A percentile compares a stretch with the other conserved stretches of the same genome.
These are phyloP conservation scores for Carterocephalus palaemon DNA, from an alignment of 2,888 invertebrate species.

Conservation along the genomic window DNA sequence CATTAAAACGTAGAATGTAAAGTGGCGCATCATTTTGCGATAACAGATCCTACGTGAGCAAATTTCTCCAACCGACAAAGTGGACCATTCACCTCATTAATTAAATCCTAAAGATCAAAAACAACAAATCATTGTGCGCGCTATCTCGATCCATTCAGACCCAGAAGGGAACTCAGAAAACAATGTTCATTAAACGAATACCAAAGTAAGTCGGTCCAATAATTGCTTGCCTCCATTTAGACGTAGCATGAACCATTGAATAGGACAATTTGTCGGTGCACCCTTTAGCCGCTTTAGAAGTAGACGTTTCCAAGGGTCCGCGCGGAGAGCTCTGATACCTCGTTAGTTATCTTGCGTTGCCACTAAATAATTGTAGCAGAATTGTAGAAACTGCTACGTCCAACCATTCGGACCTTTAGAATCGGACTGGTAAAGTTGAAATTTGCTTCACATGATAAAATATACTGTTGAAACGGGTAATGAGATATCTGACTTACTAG, in stretches of 20 bases:
- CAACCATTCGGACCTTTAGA: slow-evolving; percentile 34
- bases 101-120: slow-evolving; percentile 39
- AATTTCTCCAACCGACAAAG: slow-evolving; percentile 27
- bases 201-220: slow-evolving; percentile 59
- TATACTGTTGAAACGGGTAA: slow-evolving; percentile 31
- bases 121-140: slow-evolving; percentile 54
- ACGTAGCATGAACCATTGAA: slow-evolving; percentile 59
- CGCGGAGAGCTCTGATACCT: slow-evolving; percentile 64
- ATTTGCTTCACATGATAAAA: slow-evolving; percentile 26
- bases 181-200: slow-evolving; percentile 77
- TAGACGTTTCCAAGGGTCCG: slow-evolving; percentile 67
- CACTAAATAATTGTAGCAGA: slow-evolving; percentile 72
- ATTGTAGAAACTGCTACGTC: slow-evolving; percentile 33
- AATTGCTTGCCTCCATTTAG: slow-evolving; percentile 56
- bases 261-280: slow-evolving; percentile 72
- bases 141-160: slow-evolving; percentile 58
- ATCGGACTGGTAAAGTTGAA: slow-evolving; percentile 32
- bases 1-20: slow-evolving; percentile 16
- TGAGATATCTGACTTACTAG: slow-evolving; percentile 49
- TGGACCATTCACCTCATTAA: slow-evolving; percentile 34
- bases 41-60: slow-evolving; percentile 23
- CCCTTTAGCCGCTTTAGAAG: slow-evolving; percentile 53
- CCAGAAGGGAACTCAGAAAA: slow-evolving; percentile 53
- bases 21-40: slow-evolving; percentile 17
- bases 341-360: slow-evolving; percentile 67